phyloP scores from a whole-genome alignment of 1,140 invertebrate genomes.

The Drosophila equinoxialis region DNA sequence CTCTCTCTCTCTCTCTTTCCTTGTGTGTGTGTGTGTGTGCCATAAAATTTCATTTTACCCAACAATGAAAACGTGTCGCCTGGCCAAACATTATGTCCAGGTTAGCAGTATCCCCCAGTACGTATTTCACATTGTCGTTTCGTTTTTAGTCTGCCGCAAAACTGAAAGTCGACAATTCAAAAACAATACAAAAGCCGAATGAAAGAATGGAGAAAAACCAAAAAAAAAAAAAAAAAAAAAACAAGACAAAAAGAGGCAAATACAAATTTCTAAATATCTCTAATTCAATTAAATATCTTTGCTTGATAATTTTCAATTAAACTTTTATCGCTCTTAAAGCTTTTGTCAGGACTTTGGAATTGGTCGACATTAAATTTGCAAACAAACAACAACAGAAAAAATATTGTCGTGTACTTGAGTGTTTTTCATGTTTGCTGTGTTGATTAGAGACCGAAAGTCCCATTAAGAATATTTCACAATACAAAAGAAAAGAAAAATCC shows the following conservation, averaged over 20 bases:
- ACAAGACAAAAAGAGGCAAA: neutral
- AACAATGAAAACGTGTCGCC: slow-evolving; percentile 77
- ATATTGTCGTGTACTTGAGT: neutral
- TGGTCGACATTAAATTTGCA: neutral
- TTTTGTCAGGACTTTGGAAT: neutral
- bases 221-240: neutral
- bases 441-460: slow-evolving; percentile 12
- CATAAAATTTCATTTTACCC: slow-evolving; percentile 81
- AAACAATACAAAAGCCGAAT: neutral
- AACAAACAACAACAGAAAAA: neutral
- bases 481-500: neutral
- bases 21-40: slow-evolving; percentile 37
- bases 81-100: slow-evolving; percentile 27
- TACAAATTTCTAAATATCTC: slow-evolving; percentile 3
- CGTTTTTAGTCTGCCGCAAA: slow-evolving; percentile 5
- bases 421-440: slow-evolving; percentile 5
- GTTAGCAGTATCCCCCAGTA: slow-evolving; percentile 4
- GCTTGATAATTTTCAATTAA: slow-evolving; percentile 64
- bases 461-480: slow-evolving; percentile 8
- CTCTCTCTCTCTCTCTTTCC: neutral
- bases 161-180: neutral
- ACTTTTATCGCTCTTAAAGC: slow-evolving; percentile 25
- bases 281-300: slow-evolving; percentile 20
- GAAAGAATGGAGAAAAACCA: neutral
- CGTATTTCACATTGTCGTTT: slow-evolving; percentile 11